Evolutionary conservation across 2,797 vertebrate genomes (phyloP), one percentile per base, ranked within the genome.

Genomic region (Coendou prehensilis): DNA sequence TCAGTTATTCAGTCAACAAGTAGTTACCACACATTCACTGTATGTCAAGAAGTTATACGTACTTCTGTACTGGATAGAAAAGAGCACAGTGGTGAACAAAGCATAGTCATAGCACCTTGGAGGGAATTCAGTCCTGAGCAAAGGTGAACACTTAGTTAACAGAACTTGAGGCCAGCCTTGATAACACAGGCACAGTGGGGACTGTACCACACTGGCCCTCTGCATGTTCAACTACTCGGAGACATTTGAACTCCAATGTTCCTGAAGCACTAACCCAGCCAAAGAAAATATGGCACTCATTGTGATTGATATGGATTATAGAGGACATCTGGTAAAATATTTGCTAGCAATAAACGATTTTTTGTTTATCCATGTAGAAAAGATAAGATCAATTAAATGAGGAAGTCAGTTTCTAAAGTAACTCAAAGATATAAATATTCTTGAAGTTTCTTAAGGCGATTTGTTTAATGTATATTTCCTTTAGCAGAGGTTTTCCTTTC

Each of bases 321-420:
- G 59, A 71, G 89, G 81, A 22, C 28, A 57, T 20, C 33, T 57
- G 59, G 47, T 26, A 45, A 79, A 88, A 61, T 75, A 84, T 87
- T 94, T 93, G 28, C 67, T 89, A 63, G 17, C 76, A 90, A 85
- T 94, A 84, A 75, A 11, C 89, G 75, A 81, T n/a, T 87, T 95
- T 90, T 57, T 75, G 59, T 89, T 89, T 83, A 80, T 87, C 28
- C 54, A 15, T 45, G 0, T 87, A 47, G 54, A 64, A 91, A 64
- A 79, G 45, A 83, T 81, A 37, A 82, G 37, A 63, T 85, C 87
- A 82, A 79, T 61, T 61, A 67, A 93, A 63, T 37, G 26, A 83
- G 30, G 79, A 86, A n/a, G 82, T 90, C 59, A 47, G 9, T 96
- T 92, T 83, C 61, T 83, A 22, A 56, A 83, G 26, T 59, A 71